A percentile compares a stretch with the other conserved stretches of the same genome.
Evolutionary conservation across 2,797 vertebrate genomes (phyloP).

Genomic region (Pteronotus mesoamericanus): DNA sequence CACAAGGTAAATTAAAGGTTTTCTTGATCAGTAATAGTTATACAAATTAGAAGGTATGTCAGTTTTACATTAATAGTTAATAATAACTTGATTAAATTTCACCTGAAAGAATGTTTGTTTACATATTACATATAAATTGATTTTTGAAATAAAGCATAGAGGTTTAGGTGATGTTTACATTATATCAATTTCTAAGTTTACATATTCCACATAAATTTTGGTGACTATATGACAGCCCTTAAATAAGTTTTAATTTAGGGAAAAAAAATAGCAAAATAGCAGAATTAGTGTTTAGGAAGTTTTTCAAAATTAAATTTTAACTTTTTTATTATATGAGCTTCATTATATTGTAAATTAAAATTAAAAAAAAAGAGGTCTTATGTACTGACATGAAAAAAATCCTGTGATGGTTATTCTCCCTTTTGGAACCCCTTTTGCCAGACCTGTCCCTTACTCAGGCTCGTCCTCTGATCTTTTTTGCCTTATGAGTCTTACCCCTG

Average conservation of each 20-base stretch:
- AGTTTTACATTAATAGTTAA: conserved; percentile 73
- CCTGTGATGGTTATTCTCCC: neutral
- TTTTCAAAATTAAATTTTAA: conserved; percentile 18
- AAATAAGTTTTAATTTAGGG: conserved; percentile 33
- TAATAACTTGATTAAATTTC: conserved; percentile 73
- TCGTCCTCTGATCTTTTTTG: neutral
- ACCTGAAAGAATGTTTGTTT: conserved; percentile 70
- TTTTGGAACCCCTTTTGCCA: neutral
- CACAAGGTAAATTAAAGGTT: conserved; percentile 60
- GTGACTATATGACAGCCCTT: neutral
- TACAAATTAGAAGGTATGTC: conserved; percentile 63
- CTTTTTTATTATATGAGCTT: neutral
- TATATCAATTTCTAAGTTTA: conserved; percentile 51
- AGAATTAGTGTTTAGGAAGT: neutral
- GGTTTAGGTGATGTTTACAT: conserved; percentile 64
- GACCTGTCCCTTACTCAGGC: neutral
- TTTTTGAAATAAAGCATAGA: conserved; percentile 66
- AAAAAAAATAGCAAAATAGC: conserved; percentile 11
- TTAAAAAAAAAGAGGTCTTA: neutral
- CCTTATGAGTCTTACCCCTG: neutral
- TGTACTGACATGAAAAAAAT: neutral
- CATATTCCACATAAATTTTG: conserved; percentile 14
- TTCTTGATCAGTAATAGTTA: conserved; percentile 61
- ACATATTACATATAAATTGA: conserved; percentile 63
- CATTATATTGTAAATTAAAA: conserved; percentile 1